Evolutionary conservation across 35 echinoderm and acorn worm genomes (phyloP).

Genomic region (Amphiura filiformis): DNA sequence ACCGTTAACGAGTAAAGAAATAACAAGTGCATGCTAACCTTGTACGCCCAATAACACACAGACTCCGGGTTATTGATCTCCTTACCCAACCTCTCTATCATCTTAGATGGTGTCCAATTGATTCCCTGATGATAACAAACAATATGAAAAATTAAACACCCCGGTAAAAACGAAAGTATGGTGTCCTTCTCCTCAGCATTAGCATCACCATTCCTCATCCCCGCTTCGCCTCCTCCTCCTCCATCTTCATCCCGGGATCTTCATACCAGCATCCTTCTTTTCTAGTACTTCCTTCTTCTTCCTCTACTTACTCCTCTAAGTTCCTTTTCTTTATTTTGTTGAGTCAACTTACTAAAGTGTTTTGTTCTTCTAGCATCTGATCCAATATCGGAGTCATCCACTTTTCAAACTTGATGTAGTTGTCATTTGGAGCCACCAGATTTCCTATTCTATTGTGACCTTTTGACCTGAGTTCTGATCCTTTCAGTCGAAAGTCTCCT

Average conservation of each 20-base stretch:
- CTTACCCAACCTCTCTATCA: slow-evolving; percentile 88
- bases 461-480: slow-evolving; percentile 56
- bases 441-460: slow-evolving; percentile 94
- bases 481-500: slow-evolving; percentile 74
- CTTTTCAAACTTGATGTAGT: slow-evolving; percentile 94
- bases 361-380: slow-evolving; percentile 78
- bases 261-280: too few species aligned
- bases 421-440: slow-evolving; percentile 84
- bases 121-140: slow-evolving; percentile 28
- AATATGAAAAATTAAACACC: background rate
- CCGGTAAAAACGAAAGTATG: too few species aligned
- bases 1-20: background rate
- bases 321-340: too few species aligned
- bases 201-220: too few species aligned
- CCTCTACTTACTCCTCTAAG: too few species aligned
- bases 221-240: too few species aligned
- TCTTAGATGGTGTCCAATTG: slow-evolving; percentile 90
- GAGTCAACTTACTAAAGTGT: slow-evolving; percentile 50
- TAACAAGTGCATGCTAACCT: slow-evolving; percentile 43
- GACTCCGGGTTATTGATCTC: slow-evolving; percentile 93
- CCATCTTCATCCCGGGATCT: too few species aligned
- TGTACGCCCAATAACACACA: slow-evolving; percentile 91
- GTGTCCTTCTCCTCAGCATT: too few species aligned
- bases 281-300: too few species aligned
- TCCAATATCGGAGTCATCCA: slow-evolving; percentile 89